Percentiles rank a stretch among this genome's conserved stretches.
Evolutionary conservation across 2,113 vertebrate genomes (phyloP).

Genomic region (Caloenas nicobarica): DNA sequence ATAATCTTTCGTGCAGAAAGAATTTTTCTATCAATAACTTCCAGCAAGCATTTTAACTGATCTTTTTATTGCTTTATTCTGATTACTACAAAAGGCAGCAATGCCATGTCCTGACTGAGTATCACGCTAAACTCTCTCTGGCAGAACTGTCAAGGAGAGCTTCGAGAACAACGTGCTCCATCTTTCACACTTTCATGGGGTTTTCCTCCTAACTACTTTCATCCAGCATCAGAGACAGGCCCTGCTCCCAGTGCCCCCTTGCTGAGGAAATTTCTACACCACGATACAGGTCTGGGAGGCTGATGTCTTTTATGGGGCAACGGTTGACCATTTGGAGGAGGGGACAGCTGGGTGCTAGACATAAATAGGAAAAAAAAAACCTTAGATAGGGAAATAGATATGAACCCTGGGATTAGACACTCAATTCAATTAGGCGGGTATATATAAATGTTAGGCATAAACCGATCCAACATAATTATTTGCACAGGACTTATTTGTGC

Average conservation of each 20-base stretch:
- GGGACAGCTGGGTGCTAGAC: constrained; percentile 81
- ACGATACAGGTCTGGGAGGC: constrained; percentile 26
- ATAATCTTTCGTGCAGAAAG: constrained; percentile 79
- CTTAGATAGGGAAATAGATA: constrained; percentile 76
- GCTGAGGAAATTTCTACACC: constrained; percentile 37
- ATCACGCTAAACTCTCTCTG: neutral
- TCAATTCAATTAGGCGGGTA: constrained; percentile 79
- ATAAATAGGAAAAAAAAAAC: constrained; percentile 67
- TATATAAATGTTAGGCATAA: constrained; percentile 76
- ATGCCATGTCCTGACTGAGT: constrained; percentile 43
- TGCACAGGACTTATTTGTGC: constrained; percentile 79
- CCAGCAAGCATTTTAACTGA: constrained; percentile 77
- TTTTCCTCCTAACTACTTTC: constrained; percentile 18
- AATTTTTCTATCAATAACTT: constrained; percentile 83
- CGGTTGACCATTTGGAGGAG: constrained; percentile 74
- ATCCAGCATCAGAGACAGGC: neutral
- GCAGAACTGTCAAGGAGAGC: constrained; percentile 5
- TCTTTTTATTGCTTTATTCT: constrained; percentile 76
- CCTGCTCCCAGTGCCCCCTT: constrained; percentile 10
- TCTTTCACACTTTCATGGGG: neutral
- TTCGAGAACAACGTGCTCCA: neutral
- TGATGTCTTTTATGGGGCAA: constrained; percentile 69
- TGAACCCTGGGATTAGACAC: constrained; percentile 79
- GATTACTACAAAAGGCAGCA: constrained; percentile 61
- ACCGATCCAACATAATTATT: constrained; percentile 74